Percentiles rank a stretch among this genome's conserved stretches.
These are phyloP conservation scores for Cynopterus brachyotis DNA, from an alignment of 2,113 vertebrate species.

Conservation along the genomic window DNA sequence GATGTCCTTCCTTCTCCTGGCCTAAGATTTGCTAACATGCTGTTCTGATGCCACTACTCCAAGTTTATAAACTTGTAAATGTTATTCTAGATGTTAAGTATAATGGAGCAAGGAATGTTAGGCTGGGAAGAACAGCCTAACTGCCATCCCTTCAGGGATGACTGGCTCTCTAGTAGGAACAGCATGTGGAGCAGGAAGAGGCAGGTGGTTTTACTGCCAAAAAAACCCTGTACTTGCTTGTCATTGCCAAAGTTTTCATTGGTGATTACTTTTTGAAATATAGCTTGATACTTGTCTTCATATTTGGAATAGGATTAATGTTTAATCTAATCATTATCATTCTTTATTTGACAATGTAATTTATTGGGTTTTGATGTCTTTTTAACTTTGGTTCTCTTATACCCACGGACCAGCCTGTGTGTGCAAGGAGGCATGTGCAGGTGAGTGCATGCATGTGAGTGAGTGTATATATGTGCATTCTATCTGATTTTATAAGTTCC, in stretches of 20 bases:
- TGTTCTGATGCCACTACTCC: conserved; percentile 20
- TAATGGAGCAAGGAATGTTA: background rate
- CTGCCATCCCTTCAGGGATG: conserved; percentile 30
- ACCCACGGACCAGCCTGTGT: background rate
- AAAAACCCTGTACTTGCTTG: background rate
- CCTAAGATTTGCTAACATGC: background rate
- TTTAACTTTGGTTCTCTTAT: conserved; percentile 49
- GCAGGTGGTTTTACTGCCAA: background rate
- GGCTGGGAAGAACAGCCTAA: background rate
- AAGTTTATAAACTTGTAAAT: background rate
- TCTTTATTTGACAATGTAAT: conserved; percentile 33
- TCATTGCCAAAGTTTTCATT: conserved; percentile 12
- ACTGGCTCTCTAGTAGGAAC: background rate
- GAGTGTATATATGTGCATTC: background rate
- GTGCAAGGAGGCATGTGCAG: background rate
- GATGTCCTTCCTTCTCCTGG: background rate
- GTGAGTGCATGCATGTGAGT: background rate
- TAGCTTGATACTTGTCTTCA: conserved; percentile 23
- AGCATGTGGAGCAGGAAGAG: background rate
- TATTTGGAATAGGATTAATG: conserved; percentile 21
- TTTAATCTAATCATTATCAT: conserved; percentile 48
- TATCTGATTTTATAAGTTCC: conserved; percentile 39
- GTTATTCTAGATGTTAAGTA: background rate
- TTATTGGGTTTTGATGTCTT: conserved; percentile 49
- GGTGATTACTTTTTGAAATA: conserved; percentile 42